These are phyloP conservation scores for Poecilia picta DNA, from an alignment of 2,797 vertebrate species.

Conservation along the genomic window DNA sequence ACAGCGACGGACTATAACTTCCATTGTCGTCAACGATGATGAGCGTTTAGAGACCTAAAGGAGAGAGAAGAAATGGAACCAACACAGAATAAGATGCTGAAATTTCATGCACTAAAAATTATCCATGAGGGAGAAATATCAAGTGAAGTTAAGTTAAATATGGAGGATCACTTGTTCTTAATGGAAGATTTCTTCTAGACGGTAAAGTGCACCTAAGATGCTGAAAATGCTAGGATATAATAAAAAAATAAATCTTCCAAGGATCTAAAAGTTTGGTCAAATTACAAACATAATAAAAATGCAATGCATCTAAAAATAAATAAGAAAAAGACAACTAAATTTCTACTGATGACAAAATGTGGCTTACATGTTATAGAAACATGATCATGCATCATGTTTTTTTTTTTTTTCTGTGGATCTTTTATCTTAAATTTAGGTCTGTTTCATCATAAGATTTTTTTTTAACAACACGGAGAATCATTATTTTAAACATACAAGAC, in stretches of 20 bases:
- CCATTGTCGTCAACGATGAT: constrained; percentile 79
- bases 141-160: not conserved
- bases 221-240: not conserved
- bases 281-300: not conserved
- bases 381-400: not conserved
- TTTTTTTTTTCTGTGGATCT: not conserved
- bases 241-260: not conserved
- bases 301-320: not conserved
- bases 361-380: not conserved
- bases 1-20: constrained; percentile 91
- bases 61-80: not conserved
- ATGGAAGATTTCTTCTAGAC: not conserved
- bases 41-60: constrained; percentile 46
- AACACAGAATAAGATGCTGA: not conserved
- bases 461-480: not conserved
- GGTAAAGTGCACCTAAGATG: not conserved
- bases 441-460: not conserved
- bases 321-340: not conserved
- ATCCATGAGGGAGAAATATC: not conserved
- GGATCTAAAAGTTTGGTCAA: too few species aligned
- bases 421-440: not conserved
- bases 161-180: not conserved
- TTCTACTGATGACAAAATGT: not conserved
- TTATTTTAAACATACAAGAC: not conserved
- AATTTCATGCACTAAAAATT: not conserved